Base-by-base conservation (phyloP, 2,113 vertebrate species). In the Bagarius yarrelli region DNA sequence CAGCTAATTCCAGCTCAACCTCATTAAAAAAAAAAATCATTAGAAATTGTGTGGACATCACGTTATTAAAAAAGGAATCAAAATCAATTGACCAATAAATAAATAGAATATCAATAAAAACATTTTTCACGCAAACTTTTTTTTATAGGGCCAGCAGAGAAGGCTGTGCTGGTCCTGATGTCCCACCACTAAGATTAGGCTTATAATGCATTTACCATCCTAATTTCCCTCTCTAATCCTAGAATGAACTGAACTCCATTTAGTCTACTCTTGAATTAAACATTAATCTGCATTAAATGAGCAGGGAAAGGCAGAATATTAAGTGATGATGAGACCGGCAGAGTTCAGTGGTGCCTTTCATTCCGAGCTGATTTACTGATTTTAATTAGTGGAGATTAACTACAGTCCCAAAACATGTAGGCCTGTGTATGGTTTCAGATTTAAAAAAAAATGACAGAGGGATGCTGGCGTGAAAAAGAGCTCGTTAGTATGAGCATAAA, bases 361-460 rank as follows among this genome's bases (percentile, higher is more conserved):
- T 79, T 34, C 32, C 55, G 47, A 32, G 40, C 19, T 13, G 12
- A 78, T 78, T 50, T 57, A 56, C n/a, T 67, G 77, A 50, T 79
- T 80, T 79, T 85, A 74, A 85, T 81, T 79, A 85, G 53, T 77
- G 16, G 36, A 55, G 76, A 44, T 84, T 79, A 78, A 69, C n/a
- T 1, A 11, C 50, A 52, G 60, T 67, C 76, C 47, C 12, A 81
- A 75, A 23, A 79, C 57, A 75, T 50, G 60, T 64, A 19, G 27
- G 21, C 57, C 44, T 70, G 50, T 61, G 40, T 79, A 52, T 55
- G 73, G 44, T 44, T 59, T 21, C 19, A 70, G 69, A 79, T 50
- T 52, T 81, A 84, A 83, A 44, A 66, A 27, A 74, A 64, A 75
- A 78, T 81, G 59, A 81, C 8, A 5, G 5, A 64, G 60, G 32